Conservation (phyloP, 37 sponge, comb jelly and placozoan species). For the Agelas oroides region DNA sequence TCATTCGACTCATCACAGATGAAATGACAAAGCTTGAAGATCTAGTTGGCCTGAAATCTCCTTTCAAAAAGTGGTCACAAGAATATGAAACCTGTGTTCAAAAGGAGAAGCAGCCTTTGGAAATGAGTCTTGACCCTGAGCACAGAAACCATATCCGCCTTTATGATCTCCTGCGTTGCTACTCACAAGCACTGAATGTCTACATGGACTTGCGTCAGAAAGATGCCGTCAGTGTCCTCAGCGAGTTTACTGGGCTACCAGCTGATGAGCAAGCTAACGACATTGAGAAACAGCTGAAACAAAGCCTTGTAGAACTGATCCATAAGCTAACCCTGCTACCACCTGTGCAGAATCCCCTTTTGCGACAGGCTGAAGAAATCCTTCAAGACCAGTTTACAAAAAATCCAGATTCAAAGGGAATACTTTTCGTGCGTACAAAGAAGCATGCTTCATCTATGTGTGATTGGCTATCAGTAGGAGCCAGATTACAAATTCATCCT, state of each 20-base stretch:
- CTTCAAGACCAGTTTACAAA: slow-evolving; percentile 15
- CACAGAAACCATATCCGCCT: neutral
- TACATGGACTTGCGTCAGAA: slow-evolving; percentile 54
- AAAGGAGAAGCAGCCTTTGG: slow-evolving; percentile 4
- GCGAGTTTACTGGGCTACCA: slow-evolving; percentile 4
- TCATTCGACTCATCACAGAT: neutral
- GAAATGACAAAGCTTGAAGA: slow-evolving; percentile 29
- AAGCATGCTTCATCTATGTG: slow-evolving; percentile 41
- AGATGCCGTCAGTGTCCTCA: slow-evolving; percentile 57
- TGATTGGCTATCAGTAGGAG: slow-evolving; percentile 33
- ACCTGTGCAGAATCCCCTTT: slow-evolving; percentile 44
- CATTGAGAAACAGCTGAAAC: slow-evolving; percentile 28
- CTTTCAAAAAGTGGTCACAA: neutral
- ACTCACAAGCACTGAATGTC: neutral
- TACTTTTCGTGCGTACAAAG: slow-evolving; percentile 62
- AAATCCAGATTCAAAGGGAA: slow-evolving; percentile 31
- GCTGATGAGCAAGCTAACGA: slow-evolving; percentile 39
- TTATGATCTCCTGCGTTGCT: neutral
- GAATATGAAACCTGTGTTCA: slow-evolving; percentile 22
- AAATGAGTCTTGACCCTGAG: neutral
- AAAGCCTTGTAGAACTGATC: neutral
- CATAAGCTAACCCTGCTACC: neutral
- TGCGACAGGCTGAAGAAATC: slow-evolving; percentile 22
- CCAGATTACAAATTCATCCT: neutral
- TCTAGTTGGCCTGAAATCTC: neutral